Percentiles rank a stretch among this genome's conserved stretches.
phyloP scores from a whole-genome alignment of 2,888 invertebrate genomes.

The Anticlea derivata region DNA sequence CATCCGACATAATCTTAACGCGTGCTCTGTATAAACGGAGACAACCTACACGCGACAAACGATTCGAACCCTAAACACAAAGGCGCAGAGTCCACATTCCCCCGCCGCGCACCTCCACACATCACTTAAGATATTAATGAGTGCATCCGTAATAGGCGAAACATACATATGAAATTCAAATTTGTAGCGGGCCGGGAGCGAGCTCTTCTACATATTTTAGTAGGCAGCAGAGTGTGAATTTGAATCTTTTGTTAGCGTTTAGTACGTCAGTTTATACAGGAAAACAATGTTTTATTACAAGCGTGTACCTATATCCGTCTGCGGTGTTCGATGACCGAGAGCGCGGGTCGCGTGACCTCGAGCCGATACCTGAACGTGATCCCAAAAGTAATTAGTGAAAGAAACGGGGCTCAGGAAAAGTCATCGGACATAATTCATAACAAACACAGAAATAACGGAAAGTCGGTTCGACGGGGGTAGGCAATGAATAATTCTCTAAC shows the following conservation, averaged over 20 bases:
- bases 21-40: constrained; percentile 68
- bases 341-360: background rate
- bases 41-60: constrained; percentile 34
- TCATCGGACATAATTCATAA: constrained; percentile 83
- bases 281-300: constrained; percentile 65
- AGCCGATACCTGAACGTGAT: background rate
- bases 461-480: constrained; percentile 80
- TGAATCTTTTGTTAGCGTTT: constrained; percentile 82
- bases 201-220: constrained; percentile 82
- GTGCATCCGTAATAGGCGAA: constrained; percentile 83
- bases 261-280: constrained; percentile 66
- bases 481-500: constrained; percentile 84
- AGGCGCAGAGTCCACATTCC: constrained; percentile 58
- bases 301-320: constrained; percentile 45
- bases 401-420: constrained; percentile 76
- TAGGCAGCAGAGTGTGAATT: constrained; percentile 83
- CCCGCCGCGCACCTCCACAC: constrained; percentile 58
- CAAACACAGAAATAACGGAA: constrained; percentile 83
- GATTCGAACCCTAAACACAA: constrained; percentile 40
- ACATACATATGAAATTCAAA: constrained; percentile 84
- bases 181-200: constrained; percentile 79
- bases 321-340: background rate
- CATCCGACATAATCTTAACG: constrained; percentile 77
- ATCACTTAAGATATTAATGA: constrained; percentile 84
- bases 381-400: constrained; percentile 80